Conservation (phyloP, 2,113 vertebrate genomes). For the Crotophaga sulcirostris region DNA sequence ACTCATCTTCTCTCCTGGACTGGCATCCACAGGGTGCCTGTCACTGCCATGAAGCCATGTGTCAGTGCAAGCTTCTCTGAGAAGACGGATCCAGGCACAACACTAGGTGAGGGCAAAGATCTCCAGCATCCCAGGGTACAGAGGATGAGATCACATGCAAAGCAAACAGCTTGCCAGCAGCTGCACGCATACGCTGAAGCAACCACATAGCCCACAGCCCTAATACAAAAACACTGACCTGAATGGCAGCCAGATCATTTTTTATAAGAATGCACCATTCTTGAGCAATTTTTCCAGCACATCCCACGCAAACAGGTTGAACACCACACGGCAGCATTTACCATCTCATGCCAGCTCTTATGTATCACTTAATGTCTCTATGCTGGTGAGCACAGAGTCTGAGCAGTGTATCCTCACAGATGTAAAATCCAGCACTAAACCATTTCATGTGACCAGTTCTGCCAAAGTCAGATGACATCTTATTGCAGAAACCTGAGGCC, state of each 20-base stretch:
- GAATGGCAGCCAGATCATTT: constrained; percentile 31
- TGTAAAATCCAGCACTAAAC: neutral
- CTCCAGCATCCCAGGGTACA: neutral
- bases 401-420: neutral
- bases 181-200: neutral
- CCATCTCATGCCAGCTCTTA: neutral
- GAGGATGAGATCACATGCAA: neutral
- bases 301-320: constrained; percentile 19
- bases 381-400: neutral
- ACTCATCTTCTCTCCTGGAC: neutral
- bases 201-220: neutral
- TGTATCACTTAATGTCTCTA: neutral
- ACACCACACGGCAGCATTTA: neutral
- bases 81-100: neutral
- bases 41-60: neutral
- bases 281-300: constrained; percentile 57
- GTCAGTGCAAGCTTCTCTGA: neutral
- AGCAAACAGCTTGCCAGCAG: neutral
- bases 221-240: neutral
- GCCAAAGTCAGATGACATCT: neutral
- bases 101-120: neutral
- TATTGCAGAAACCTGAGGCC: neutral
- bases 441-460: neutral
- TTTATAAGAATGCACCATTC: constrained; percentile 23
- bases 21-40: neutral